phyloP scores from a whole-genome alignment of 2,113 vertebrate genomes.

The Ailuropoda melanoleuca region DNA sequence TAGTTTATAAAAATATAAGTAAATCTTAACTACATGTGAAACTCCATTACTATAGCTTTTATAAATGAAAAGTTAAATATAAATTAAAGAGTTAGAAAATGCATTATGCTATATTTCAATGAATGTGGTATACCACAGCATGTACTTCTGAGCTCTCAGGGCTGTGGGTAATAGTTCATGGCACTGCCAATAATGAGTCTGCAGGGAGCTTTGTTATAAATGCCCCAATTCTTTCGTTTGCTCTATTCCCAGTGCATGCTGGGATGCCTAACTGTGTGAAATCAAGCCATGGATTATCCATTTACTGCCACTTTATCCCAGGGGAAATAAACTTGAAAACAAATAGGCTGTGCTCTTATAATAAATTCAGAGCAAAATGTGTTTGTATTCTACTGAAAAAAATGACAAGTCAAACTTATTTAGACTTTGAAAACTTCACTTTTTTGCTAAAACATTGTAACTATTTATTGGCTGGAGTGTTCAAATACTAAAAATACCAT shows the following conservation, averaged over 20 bases:
- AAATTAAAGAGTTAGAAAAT: slow-evolving; percentile 57
- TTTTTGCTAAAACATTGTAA: not conserved
- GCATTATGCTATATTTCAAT: not conserved
- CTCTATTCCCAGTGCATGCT: slow-evolving; percentile 74
- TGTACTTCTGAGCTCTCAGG: slow-evolving; percentile 17
- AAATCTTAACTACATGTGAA: not conserved
- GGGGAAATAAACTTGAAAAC: slow-evolving; percentile 69
- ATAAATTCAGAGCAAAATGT: slow-evolving; percentile 53
- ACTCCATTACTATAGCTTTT: not conserved
- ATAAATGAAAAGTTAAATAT: slow-evolving; percentile 40
- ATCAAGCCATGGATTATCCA: slow-evolving; percentile 86
- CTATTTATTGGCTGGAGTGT: not conserved
- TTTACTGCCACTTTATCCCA: slow-evolving; percentile 71
- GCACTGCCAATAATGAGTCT: slow-evolving; percentile 80
- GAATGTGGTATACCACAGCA: slow-evolving; percentile 42
- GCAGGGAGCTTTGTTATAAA: slow-evolving; percentile 72
- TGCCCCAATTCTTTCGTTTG: slow-evolving; percentile 80
- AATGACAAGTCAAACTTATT: slow-evolving; percentile 37
- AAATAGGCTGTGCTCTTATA: slow-evolving; percentile 32
- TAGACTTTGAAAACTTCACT: slow-evolving; percentile 53
- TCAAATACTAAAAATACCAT: not conserved
- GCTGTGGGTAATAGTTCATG: slow-evolving; percentile 68
- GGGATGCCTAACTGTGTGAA: slow-evolving; percentile 80
- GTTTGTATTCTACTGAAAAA: slow-evolving; percentile 42
- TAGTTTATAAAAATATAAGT: not conserved